Percentiles rank a stretch among this genome's conserved stretches.
phyloP scores from a whole-genome alignment of 2,113 vertebrate species.

The Procapra przewalskii region DNA sequence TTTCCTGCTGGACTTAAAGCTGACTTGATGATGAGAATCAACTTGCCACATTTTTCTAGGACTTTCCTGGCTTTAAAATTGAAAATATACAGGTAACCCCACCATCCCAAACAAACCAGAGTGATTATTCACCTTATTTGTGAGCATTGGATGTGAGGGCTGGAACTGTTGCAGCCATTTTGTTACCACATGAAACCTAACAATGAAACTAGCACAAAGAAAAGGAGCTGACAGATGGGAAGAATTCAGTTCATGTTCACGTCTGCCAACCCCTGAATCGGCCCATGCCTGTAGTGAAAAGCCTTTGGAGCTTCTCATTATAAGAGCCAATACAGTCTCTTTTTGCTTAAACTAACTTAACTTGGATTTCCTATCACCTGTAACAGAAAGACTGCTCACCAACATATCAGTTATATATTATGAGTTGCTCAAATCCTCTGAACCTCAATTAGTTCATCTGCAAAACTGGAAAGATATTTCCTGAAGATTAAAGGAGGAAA shows the following conservation, averaged over 20 bases:
- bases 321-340: background rate
- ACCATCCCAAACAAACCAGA: background rate
- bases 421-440: background rate
- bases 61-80: constrained; percentile 11
- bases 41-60: background rate
- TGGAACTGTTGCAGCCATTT: background rate
- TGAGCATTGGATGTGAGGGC: background rate
- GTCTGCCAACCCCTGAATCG: background rate
- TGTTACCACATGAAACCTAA: background rate
- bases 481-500: background rate
- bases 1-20: background rate
- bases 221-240: background rate
- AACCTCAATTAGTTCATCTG: background rate
- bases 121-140: background rate
- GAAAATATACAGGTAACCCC: background rate
- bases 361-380: background rate
- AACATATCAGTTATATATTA: background rate
- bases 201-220: background rate
- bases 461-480: background rate
- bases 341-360: background rate
- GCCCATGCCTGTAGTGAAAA: background rate
- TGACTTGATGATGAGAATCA: background rate
- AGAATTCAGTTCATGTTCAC: background rate
- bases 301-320: background rate
- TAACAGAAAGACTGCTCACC: background rate